Evolutionary conservation across 2,888 invertebrate species (phyloP), one percentile per base, ranked within the genome.

Genomic region (Quadroppia sp.): DNA sequence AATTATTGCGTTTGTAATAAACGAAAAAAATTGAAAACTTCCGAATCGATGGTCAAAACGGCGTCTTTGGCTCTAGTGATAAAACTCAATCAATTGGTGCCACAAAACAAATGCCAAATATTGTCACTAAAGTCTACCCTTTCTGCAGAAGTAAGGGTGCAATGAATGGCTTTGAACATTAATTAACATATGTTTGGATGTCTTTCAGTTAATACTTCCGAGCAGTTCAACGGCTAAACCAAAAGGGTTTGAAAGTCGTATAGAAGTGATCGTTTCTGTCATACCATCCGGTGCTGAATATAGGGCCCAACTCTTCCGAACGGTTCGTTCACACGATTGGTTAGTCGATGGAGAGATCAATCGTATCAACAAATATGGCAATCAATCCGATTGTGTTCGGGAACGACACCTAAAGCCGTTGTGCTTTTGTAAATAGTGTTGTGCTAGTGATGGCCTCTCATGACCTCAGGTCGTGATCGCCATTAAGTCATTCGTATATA

Each of bases 1-100:
- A 91, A 93, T 81, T 95, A 90, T 90, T 95, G 95, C 82, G 90
- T 92, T 28, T 95, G 95, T 59, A 40, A 74, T 45, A 50, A 53
- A 28, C 70, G 71, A 30, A 59, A 71, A 45, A 0, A 20, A 53
- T 4, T 71, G n/a, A 45, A 71, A 11, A 17, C 28, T 0, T 25
- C 70, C 13, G 23, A 56, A 23, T n/a, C 32, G 6, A 45, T 74
- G 32, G 71, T 64, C n/a, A 71, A 4, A 11, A 32, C 32, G 3
- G 70, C 74, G 23, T 50, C 74, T 1, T 15, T 45, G 17, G 71
- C 70, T 7, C 42, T 74, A 7, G 42, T 74, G 13, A 20, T 42
- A n/a, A 15, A 25, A 53, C 20, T 74, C 20, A 74, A 74, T 64
- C 1, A 20, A 9, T 25, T 72, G 13, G 40, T 72, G 25, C 48